Conservation (phyloP, 2,888 invertebrate genomes). For the Leptura quadrifasciata region DNA sequence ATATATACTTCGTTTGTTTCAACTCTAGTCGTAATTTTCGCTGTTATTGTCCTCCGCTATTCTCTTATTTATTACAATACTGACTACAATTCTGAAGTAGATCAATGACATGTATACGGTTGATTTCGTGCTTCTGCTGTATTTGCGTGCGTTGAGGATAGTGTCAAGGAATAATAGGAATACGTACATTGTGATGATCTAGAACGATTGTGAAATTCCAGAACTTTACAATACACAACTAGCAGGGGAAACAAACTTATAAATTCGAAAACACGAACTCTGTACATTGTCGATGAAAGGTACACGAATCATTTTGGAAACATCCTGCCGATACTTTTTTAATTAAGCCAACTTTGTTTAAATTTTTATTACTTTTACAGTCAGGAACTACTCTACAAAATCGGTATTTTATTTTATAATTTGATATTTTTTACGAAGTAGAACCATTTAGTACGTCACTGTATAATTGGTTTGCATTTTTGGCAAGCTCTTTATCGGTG, state of each 20-base stretch:
- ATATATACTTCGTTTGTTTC: not conserved
- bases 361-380: no score
- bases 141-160: conserved; percentile 3
- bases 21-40: not conserved
- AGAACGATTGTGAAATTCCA: not conserved
- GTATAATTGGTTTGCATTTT: no score
- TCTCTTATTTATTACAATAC: not conserved
- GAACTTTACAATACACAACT: not conserved
- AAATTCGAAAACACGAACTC: not conserved
- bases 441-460: no score
- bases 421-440: no score
- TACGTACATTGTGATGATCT: not conserved
- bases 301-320: no score
- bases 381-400: no score
- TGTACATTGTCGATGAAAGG: not conserved
- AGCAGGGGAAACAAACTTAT: not conserved
- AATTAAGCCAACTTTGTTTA: no score
- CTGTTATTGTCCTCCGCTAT: not conserved
- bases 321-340: no score
- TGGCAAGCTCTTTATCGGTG: no score
- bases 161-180: not conserved
- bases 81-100: not conserved
- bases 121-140: not conserved
- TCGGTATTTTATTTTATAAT: no score
- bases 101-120: not conserved